Evolutionary conservation across 2,113 vertebrate species (phyloP).

Genomic region (Mugil cephalus): DNA sequence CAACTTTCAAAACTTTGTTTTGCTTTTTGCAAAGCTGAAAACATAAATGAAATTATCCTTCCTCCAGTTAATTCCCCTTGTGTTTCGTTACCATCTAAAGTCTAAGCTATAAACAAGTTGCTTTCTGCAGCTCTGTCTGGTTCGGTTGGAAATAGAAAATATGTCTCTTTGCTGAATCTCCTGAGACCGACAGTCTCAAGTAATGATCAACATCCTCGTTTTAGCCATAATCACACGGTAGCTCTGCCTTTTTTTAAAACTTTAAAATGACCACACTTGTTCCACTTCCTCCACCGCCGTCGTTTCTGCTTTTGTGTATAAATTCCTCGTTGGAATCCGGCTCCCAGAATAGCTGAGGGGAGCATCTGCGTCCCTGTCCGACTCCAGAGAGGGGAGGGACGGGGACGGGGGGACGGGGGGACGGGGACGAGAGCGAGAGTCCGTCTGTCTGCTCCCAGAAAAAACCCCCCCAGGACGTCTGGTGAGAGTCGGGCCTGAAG

Average conservation of each 20-base stretch:
- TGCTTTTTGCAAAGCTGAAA: no score
- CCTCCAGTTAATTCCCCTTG: no score
- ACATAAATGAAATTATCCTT: no score
- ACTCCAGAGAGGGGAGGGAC: slow-evolving; percentile 24
- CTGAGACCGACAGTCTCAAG: not conserved
- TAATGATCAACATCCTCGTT: not conserved
- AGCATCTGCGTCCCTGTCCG: slow-evolving; percentile 50
- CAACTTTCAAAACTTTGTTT: no score
- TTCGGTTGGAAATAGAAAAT: no score
- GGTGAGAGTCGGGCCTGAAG: slow-evolving; percentile 27
- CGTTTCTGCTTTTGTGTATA: slow-evolving; percentile 28
- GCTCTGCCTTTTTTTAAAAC: no score
- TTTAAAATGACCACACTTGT: slow-evolving; percentile 1
- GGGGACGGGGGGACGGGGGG: no score
- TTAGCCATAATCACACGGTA: not conserved
- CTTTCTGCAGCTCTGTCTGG: no score
- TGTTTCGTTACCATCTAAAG: no score
- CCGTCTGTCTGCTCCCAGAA: slow-evolving; percentile 28
- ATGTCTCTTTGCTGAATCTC: no score
- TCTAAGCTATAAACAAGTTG: no score
- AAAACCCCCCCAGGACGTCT: slow-evolving; percentile 4
- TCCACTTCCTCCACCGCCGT: slow-evolving; percentile 14
- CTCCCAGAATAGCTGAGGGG: slow-evolving; percentile 70
- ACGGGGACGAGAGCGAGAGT: slow-evolving; percentile 45
- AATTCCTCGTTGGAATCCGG: slow-evolving; percentile 53